Conservation (phyloP, 1,140 invertebrate species). For the Diploscapter pachys region DNA sequence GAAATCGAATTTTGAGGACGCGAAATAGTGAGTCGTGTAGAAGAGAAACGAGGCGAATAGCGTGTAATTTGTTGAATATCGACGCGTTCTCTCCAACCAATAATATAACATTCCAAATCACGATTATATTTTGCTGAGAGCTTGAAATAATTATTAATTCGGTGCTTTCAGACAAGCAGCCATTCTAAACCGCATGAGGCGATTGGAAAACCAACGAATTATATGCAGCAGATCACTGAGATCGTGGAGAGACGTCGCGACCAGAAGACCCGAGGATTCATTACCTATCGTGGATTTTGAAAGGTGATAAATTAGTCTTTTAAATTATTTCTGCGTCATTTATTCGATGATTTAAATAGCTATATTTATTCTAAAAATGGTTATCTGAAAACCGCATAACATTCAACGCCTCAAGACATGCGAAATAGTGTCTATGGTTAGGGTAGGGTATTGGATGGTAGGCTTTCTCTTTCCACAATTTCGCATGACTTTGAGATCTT, state of each 20-base stretch:
- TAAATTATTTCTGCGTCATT: no score
- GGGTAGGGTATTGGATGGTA: no score
- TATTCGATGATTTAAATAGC: no score
- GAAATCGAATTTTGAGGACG: conserved; percentile 14
- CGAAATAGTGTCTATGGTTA: no score
- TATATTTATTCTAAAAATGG: no score
- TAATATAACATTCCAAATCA: no score
- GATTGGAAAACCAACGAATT: conserved; percentile 36
- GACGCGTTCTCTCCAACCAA: not conserved
- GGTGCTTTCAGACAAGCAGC: conserved; percentile 10
- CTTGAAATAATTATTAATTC: not conserved
- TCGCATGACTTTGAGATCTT: no score
- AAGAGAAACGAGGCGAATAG: not conserved
- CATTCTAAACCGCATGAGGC: conserved; percentile 25
- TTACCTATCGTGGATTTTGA: conserved; percentile 37
- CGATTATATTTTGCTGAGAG: not conserved
- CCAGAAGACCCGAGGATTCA: conserved; percentile 22
- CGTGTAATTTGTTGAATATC: not conserved
- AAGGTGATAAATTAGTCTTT: not conserved
- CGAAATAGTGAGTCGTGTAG: not conserved
- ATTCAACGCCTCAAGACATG: no score
- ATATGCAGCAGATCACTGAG: conserved; percentile 32
- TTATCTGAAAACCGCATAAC: no score
- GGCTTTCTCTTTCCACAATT: no score
- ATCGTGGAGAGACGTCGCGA: conserved; percentile 30